Percentiles rank a stretch among this genome's conserved stretches.
These are phyloP conservation scores for Hylaea fasciaria DNA, from an alignment of 2,888 invertebrate species.

Conservation along the genomic window DNA sequence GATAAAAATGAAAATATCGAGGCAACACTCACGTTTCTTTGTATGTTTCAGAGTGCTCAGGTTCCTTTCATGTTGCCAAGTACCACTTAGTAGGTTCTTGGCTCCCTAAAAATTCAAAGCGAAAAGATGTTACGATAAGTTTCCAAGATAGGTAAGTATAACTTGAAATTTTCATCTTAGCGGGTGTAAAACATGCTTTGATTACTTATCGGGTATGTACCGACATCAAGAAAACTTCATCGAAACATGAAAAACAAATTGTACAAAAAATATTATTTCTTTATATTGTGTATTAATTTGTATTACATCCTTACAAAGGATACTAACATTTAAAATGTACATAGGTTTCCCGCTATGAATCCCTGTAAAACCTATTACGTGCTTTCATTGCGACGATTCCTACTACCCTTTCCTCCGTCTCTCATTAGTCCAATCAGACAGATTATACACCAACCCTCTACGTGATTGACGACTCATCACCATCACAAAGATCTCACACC, in stretches of 20 bases:
- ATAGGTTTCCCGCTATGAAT: no score
- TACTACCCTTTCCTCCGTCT: no score
- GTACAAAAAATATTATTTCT: no score
- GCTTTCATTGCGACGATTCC: no score
- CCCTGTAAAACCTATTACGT: no score
- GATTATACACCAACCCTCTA: no score
- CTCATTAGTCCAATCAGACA: no score
- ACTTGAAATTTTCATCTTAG: constrained; percentile 16
- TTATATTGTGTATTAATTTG: no score
- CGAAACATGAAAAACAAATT: background rate
- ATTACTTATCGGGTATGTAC: constrained; percentile 33
- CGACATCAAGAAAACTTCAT: constrained; percentile 13
- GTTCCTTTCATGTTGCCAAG: constrained; percentile 56
- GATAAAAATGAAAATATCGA: constrained; percentile 30
- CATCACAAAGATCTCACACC: no score
- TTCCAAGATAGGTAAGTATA: constrained; percentile 22
- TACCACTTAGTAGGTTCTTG: constrained; percentile 55
- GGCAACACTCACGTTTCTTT: constrained; percentile 24
- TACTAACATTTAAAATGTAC: no score
- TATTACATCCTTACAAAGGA: no score
- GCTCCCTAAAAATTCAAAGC: constrained; percentile 45
- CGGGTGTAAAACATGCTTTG: constrained; percentile 15
- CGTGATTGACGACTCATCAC: no score
- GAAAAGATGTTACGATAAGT: constrained; percentile 39
- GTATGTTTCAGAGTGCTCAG: constrained; percentile 27